phyloP scores from a whole-genome alignment of 2,113 vertebrate genomes.

The Eolophus roseicapilla region DNA sequence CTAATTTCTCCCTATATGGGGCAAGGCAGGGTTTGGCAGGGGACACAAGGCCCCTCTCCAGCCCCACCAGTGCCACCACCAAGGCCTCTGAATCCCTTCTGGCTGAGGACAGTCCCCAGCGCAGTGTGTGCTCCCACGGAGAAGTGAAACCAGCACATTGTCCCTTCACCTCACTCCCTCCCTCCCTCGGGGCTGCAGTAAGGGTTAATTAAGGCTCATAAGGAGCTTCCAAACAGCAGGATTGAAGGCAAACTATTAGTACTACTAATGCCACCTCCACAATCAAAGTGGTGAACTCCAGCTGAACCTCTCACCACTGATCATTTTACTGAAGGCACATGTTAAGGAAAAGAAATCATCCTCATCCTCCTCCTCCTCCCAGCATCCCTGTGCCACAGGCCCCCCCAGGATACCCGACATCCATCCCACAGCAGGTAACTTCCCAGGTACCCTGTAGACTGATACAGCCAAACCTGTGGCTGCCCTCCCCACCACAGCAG shows the following conservation, averaged over 20 bases:
- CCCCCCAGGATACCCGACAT: not conserved
- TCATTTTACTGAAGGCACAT: not conserved
- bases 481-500: not conserved
- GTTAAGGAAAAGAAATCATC: not conserved
- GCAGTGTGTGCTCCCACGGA: accelerated
- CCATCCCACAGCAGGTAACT: accelerated
- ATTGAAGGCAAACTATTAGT: not conserved
- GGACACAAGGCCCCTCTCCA: not conserved
- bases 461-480: not conserved
- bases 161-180: not conserved
- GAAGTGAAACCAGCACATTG: not conserved
- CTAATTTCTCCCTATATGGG: not conserved
- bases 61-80: too few species aligned
- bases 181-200: not conserved
- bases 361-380: not conserved
- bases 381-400: accelerated
- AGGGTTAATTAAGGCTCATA: not conserved
- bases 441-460: not conserved
- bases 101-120: not conserved
- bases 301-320: not conserved
- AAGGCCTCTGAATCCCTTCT: not conserved
- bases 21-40: not conserved
- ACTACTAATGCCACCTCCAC: not conserved
- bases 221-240: not conserved
- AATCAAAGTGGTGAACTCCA: not conserved